A percentile compares a stretch with the other conserved stretches of the same genome.
Evolutionary conservation across 2,113 vertebrate genomes (phyloP).

Genomic region (Pipa parva): DNA sequence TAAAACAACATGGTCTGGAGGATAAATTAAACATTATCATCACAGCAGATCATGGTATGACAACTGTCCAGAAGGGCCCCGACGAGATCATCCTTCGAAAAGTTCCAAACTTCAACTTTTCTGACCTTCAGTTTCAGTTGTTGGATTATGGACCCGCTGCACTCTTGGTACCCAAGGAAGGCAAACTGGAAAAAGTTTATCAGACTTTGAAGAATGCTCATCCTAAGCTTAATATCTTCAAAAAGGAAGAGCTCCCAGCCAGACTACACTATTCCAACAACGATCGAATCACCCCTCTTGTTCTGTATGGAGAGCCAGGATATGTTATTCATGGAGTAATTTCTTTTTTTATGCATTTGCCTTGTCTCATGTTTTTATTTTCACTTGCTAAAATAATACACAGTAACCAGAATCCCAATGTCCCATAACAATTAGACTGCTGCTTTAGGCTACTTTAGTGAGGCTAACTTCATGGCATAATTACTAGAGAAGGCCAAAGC

Average conservation of each 20-base stretch:
- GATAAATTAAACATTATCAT: constrained; percentile 72
- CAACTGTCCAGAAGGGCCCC: constrained; percentile 48
- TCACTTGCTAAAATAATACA: too few species aligned
- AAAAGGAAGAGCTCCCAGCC: constrained; percentile 72
- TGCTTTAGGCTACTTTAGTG: too few species aligned
- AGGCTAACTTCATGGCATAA: too few species aligned
- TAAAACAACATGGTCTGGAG: constrained; percentile 50
- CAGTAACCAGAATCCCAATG: too few species aligned
- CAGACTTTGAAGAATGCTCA: constrained; percentile 64
- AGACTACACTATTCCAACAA: constrained; percentile 69
- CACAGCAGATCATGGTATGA: constrained; percentile 86
- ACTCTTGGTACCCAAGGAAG: constrained; percentile 77
- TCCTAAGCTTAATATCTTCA: constrained; percentile 75
- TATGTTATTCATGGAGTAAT: constrained; percentile 88
- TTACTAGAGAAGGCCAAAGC: too few species aligned
- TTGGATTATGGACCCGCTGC: constrained; percentile 78
- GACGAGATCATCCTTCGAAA: constrained; percentile 61
- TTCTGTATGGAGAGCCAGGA: constrained; percentile 73
- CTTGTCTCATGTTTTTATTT: too few species aligned
- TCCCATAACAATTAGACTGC: too few species aligned
- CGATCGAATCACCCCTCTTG: constrained; percentile 69
- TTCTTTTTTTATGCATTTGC: not conserved
- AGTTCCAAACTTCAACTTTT: constrained; percentile 66
- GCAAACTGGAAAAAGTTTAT: constrained; percentile 74
- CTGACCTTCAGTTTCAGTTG: constrained; percentile 74